Evolutionary conservation across 2,113 vertebrate genomes (phyloP), one percentile per base, ranked within the genome.

Genomic region (Lagenorhynchus albirostris): DNA sequence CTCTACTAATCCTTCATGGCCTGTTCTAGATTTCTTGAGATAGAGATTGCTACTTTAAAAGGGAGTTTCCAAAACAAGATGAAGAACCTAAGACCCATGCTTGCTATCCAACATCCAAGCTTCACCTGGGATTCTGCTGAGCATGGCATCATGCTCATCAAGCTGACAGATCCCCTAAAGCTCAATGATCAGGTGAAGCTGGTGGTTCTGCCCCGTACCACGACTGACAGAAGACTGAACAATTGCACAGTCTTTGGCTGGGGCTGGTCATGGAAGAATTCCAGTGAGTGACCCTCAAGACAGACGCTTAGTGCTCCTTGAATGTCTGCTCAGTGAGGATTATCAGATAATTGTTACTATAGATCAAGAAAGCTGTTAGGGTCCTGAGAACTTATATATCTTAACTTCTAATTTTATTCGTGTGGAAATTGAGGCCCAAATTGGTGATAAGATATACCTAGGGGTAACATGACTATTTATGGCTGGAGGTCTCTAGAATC

Each of bases 141-240:
- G 29, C 94, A 82, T 92, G 89, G 86, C 67, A 47, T 96, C 67
- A 67, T 82, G 89, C 89, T 94, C 50, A 85, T 97, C 91, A 95
- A 92, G 63, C 12, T 97, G 88, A 44, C 8, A 11, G 44, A 44
- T 8, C 83, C 91, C 6, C 25, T 91, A 33, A 4, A 53, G 11
- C 62, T 89, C 67, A 33, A 63, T 4, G 2, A 44, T 36, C 33
- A 21, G 23, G 25, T 89, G 58, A 94, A 73, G 41, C 70, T 96
- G 50, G 82, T 23, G 3, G 11, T 2, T 91, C 77, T 94, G 31
- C 91, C 94, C 58, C 94, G 7, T 29, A 62, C 63, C 25, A 82
- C 17, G 0, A 76, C 76, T 13, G 44, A 82, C 31, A 85, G 55
- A 79, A 44, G 12, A 25, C 53, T 81, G 3, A 62, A 47, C 29